Evolutionary conservation across 2,888 invertebrate species (phyloP), one percentile per base, ranked within the genome.

Genomic region (Oegoconia quadripuncta): DNA sequence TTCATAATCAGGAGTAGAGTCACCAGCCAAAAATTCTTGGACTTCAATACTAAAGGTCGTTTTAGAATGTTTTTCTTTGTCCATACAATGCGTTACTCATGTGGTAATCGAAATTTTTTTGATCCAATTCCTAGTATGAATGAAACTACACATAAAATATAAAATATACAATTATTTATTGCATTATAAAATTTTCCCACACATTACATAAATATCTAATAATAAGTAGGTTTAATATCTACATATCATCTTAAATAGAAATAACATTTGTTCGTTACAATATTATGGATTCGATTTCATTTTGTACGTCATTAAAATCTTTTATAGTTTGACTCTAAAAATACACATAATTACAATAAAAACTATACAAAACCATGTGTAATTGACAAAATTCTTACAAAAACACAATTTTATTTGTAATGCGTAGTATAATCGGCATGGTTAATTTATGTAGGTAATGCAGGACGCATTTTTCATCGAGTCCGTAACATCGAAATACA

Each of bases 91-190:
- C n/a, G n/a, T n/a, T n/a, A n/a, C n/a, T n/a, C n/a, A n/a, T n/a
- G n/a, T n/a, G n/a, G n/a, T n/a, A n/a, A n/a, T n/a, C n/a, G n/a
- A n/a, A n/a, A n/a, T n/a, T n/a, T n/a, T n/a, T n/a, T n/a, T n/a
- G n/a, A n/a, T n/a, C n/a, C n/a, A n/a, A n/a, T n/a, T n/a, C n/a
- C n/a, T n/a, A n/a, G n/a, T n/a, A n/a, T n/a, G 14, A 34, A 22
- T 23, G 12, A 35, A 40, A 37, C 13, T 39, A 56, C 56, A 49
- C 43, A n/a, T 46, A 13, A 42, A 48, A 50, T 50, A 59, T 46
- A 55, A n/a, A 68, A 73, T 71, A 68, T 60, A 52, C 62, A 59
- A 57, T 37, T 46, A 9, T 13, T 6, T 48, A 53, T 65, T 64
- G 67, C 17, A 57, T 55, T 64, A 50, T n/a, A 12, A 32, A 34